Conservation (phyloP, 2,888 invertebrate species). For the Heliconius aoede region DNA sequence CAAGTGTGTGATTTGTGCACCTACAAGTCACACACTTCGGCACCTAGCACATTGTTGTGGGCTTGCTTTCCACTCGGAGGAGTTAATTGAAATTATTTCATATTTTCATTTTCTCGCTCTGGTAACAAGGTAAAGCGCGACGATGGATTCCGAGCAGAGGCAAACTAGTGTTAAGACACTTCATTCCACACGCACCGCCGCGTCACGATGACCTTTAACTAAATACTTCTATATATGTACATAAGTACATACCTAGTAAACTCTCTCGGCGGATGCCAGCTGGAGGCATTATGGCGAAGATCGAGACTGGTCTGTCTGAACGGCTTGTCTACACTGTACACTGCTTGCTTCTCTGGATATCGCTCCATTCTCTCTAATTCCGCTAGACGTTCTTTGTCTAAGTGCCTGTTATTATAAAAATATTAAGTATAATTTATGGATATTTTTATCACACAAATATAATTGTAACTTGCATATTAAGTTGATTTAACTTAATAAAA, state of each 20-base stretch:
- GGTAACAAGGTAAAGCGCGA: too few species aligned
- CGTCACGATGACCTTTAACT: neutral
- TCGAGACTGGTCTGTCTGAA: conserved; percentile 80
- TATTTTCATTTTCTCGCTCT: too few species aligned
- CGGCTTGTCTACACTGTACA: conserved; percentile 80
- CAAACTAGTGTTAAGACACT: too few species aligned
- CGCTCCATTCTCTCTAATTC: conserved; percentile 79
- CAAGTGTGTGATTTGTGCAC: too few species aligned
- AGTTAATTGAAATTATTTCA: too few species aligned
- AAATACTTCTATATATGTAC: neutral
- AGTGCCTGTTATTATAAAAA: conserved; percentile 59
- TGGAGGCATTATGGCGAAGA: conserved; percentile 70
- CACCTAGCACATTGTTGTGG: too few species aligned
- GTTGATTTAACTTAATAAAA: neutral
- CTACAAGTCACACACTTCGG: too few species aligned
- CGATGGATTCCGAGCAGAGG: too few species aligned
- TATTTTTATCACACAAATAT: neutral
- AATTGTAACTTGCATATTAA: neutral
- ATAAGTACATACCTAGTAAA: conserved; percentile 70
- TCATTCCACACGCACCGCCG: too few species aligned
- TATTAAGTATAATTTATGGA: neutral
- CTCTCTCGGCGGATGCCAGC: conserved; percentile 79
- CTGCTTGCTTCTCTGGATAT: conserved; percentile 79
- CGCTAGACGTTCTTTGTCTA: conserved; percentile 77
- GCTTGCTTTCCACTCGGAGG: too few species aligned